Conservation (phyloP, 23 tunicate species). For the Trididemnum nubilum region DNA sequence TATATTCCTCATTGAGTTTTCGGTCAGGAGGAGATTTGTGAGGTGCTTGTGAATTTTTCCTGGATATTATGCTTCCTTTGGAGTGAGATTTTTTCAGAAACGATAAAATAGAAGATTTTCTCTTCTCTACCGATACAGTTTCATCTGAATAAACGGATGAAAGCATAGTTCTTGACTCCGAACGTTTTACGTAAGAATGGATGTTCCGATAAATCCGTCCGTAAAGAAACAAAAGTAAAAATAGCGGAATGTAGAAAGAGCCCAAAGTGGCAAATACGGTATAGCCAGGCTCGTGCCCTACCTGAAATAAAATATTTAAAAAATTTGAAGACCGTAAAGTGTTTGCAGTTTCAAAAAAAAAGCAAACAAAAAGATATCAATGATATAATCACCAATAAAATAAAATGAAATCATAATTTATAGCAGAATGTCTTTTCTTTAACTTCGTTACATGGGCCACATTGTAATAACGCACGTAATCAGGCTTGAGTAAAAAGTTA, state of each 20-base stretch:
- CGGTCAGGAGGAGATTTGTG: background rate
- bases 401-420: too few species aligned
- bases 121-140: background rate
- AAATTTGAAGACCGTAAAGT: too few species aligned
- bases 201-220: constrained; percentile 41
- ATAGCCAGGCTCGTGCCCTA: constrained; percentile 52
- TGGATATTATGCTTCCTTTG: background rate
- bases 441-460: too few species aligned
- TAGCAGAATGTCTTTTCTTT: too few species aligned
- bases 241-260: constrained; percentile 56
- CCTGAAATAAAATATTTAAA: constrained; percentile 18
- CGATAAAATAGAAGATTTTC: background rate
- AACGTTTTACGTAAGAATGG: constrained; percentile 34
- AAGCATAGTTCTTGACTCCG: constrained; percentile 44
- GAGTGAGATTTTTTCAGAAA: background rate
- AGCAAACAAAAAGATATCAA: too few species aligned
- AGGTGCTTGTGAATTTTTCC: background rate
- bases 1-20: background rate
- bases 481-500: too few species aligned
- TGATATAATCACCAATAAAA: too few species aligned
- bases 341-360: too few species aligned
- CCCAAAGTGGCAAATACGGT: constrained; percentile 55
- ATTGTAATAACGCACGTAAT: too few species aligned
- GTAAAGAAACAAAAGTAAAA: constrained; percentile 38
- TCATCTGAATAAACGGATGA: constrained; percentile 47